Conservation (phyloP, 2,888 invertebrate species). For the Apotomis turbidana region DNA sequence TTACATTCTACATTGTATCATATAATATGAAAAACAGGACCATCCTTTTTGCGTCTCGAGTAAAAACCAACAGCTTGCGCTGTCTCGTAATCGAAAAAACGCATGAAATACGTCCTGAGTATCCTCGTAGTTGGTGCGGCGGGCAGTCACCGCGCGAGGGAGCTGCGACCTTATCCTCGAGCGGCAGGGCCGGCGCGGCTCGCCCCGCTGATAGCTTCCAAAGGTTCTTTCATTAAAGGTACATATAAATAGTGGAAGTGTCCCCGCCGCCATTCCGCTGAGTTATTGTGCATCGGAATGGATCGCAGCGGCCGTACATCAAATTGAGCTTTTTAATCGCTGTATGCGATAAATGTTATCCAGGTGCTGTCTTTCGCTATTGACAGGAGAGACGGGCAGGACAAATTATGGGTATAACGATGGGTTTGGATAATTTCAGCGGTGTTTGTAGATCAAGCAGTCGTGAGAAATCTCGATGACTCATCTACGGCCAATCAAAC, state of each 20-base stretch:
- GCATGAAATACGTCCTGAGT: slow-evolving; percentile 21
- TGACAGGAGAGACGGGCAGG: not conserved
- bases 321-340: slow-evolving; percentile 17
- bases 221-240: slow-evolving; percentile 1
- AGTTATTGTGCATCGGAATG: slow-evolving; percentile 22
- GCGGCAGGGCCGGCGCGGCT: not conserved
- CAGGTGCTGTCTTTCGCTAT: not conserved
- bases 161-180: not conserved
- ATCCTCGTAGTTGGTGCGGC: no score
- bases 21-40: slow-evolving; percentile 19
- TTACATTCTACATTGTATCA: slow-evolving; percentile 22
- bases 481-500: no score
- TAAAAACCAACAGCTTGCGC: slow-evolving; percentile 31
- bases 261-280: slow-evolving; percentile 20
- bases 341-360: slow-evolving; percentile 12
- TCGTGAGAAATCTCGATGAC: no score
- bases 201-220: not conserved
- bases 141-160: no score
- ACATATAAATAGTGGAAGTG: slow-evolving; percentile 28
- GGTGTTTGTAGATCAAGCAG: not conserved
- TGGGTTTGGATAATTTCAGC: not conserved
- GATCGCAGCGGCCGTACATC: slow-evolving; percentile 15
- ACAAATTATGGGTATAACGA: not conserved
- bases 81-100: slow-evolving; percentile 28
- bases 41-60: slow-evolving; percentile 23